Conservation (phyloP, 2,113 vertebrate species). For the Acinonyx jubatus region DNA sequence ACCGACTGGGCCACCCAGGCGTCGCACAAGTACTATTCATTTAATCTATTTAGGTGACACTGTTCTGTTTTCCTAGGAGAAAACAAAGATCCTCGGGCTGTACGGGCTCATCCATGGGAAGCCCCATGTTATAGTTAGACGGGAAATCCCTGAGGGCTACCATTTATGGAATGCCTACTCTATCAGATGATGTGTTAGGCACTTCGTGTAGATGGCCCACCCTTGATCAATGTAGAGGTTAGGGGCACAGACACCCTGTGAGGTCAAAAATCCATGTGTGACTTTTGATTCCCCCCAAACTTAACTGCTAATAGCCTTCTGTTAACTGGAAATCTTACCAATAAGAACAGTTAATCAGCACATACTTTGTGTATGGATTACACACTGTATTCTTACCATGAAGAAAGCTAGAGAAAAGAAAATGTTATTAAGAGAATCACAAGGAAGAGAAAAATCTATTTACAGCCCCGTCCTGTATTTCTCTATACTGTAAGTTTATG, state of each 20-base stretch:
- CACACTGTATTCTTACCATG: not conserved
- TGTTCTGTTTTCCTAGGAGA: not conserved
- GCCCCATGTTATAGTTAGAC: not conserved
- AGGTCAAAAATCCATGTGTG: not conserved
- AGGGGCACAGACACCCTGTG: not conserved
- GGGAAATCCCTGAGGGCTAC: not conserved
- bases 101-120: not conserved
- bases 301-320: not conserved
- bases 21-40: not conserved
- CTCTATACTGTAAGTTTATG: not conserved
- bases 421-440: not conserved
- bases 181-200: not conserved
- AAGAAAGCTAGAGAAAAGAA: not conserved
- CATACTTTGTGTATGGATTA: not conserved
- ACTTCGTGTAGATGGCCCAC: not conserved
- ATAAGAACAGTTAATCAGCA: not conserved
- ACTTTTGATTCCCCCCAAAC: not conserved
- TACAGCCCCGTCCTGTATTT: not conserved
- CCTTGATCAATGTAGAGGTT: not conserved
- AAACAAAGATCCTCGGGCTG: not conserved
- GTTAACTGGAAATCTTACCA: not conserved
- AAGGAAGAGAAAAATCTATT: not conserved
- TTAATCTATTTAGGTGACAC: not conserved
- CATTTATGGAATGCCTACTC: accelerated
- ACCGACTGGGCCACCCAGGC: too few species aligned